A percentile compares a stretch with the other conserved stretches of the same genome.
phyloP scores from a whole-genome alignment of 2,888 invertebrate species.

The Drosophila austrosaltans region DNA sequence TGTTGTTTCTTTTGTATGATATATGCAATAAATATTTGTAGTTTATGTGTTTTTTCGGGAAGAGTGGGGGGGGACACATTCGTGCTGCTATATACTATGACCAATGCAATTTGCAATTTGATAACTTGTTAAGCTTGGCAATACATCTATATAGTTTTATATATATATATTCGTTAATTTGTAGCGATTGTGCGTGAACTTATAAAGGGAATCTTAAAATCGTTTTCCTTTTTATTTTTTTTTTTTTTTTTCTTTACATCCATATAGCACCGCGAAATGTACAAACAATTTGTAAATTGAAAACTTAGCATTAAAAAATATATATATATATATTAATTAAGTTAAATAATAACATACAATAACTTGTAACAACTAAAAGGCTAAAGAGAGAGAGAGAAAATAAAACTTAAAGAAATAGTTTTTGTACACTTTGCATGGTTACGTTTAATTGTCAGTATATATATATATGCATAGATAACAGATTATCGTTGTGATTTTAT shows the following conservation, averaged over 20 bases:
- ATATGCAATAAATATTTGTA: constrained; percentile 64
- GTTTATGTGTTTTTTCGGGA: constrained; percentile 34
- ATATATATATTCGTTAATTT: constrained; percentile 27
- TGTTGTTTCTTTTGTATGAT: constrained; percentile 38
- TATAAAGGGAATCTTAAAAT: constrained; percentile 30
- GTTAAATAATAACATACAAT: constrained; percentile 55
- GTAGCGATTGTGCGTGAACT: constrained; percentile 32
- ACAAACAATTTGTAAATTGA: constrained; percentile 59
- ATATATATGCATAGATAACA: constrained; percentile 47
- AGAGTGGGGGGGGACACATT: constrained; percentile 38
- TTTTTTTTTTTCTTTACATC: constrained; percentile 48
- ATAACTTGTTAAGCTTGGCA: constrained; percentile 48
- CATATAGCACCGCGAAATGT: constrained; percentile 78
- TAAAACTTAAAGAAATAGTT: constrained; percentile 63
- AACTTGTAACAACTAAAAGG: constrained; percentile 30
- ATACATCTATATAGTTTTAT: constrained; percentile 22
- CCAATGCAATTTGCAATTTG: constrained; percentile 47
- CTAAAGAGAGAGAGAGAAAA: constrained; percentile 18
- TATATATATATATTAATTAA: background rate
- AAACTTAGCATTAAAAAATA: constrained; percentile 55
- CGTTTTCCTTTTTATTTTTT: constrained; percentile 43
- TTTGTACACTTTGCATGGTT: constrained; percentile 73
- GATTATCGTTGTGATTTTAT: background rate
- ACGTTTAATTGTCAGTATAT: background rate
- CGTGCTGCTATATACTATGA: constrained; percentile 49